Base-by-base conservation (phyloP, 2,797 vertebrate species). In the Acanthurus tractus region DNA sequence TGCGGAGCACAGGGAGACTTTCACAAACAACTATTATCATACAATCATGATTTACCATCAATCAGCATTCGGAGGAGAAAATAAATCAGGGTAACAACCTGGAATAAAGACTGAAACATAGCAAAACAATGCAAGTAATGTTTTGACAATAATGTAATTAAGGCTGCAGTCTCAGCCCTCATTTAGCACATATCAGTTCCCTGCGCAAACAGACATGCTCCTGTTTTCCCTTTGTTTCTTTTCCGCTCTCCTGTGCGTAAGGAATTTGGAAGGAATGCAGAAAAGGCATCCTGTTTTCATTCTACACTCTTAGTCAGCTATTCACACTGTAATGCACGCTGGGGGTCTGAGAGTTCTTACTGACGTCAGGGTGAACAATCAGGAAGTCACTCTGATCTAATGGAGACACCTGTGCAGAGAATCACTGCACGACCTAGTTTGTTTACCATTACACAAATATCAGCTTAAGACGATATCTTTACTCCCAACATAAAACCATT, bases 261-360 rank as follows among this genome's bases (percentile, higher is more conserved):
- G 91, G 92, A 94, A 95, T 95, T 90, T 8, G 5, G 45, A 34
- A 83, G 91, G 94, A 94, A 95, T 93, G 93, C 89, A 78, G 70
- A 85, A 89, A 93, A 83, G 89, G 93, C 93, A 88, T 94, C 94
- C 94, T 95, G 94, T 95, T 95, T 95, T 94, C 82, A 85, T 89
- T 86, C 88, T 74, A 13, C 58, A 11, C 74, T 79, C 89, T 92
- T 78, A 92, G 81, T 94, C 92, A 93, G 89, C 91, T 86, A 72
- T 90, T 93, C 75, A 77, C 71, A 29, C 71, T 79, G 12, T 6
- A 50, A 1, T 9, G 45, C 4, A 46, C 36, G 9, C 36, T 15
- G 29, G 79, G 65, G 49, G 49, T 73, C 79, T 29, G 36, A 7
- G 36, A 52, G 69, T 59, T 82, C 66, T 17, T 0, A 4, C 72